Base-by-base conservation (phyloP, 2,797 vertebrate species). In the Brotula barbata region DNA sequence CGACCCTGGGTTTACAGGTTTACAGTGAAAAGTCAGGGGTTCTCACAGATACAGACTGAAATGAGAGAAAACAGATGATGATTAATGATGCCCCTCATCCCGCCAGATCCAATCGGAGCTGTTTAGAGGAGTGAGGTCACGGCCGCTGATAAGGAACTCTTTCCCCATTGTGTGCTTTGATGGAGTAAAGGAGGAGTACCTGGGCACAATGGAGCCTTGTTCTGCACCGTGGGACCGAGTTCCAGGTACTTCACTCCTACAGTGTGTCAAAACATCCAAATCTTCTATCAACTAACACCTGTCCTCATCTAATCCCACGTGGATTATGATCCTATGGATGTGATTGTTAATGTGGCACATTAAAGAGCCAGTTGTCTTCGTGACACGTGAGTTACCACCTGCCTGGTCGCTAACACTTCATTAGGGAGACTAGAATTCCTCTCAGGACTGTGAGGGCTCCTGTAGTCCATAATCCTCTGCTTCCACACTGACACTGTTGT, bases 151-250 rank as follows among this genome's bases (percentile, higher is more conserved):
- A 34, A 63, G 65, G 71, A 80, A 79, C n/a, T n/a, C n/a, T n/a
- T n/a, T n/a, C n/a, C 19, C 11, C 28, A 37, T 57, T 73, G 64
- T 82, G 43, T 50, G 49, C 51, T 66, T 15, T 53, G 37, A 73
- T 68, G 71, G 66, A 57, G 66, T 78, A 83, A 88, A 87, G 83
- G 76, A 82, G 59, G 40, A 64, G 64, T 75, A 85, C 80, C 75
- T 82, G 82, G 51, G 72, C 71, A 80, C 72, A 87, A 85, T 52
- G 44, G 73, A 41, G 1, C 22, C 60, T 61, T 71, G 84, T 68
- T 87, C 72, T 46, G 46, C 23, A 1, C 58, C 15, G 43, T 40
- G 55, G 71, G 68, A 80, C 64, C 70, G 68, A 56, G 22, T 33
- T 59, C 39, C 78, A 80, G 81, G 79, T 85, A 82, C 77, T 79